Evolutionary conservation across 2,113 vertebrate genomes (phyloP), one percentile per base, ranked within the genome.

Genomic region (Cyprinodon brontotheroides): DNA sequence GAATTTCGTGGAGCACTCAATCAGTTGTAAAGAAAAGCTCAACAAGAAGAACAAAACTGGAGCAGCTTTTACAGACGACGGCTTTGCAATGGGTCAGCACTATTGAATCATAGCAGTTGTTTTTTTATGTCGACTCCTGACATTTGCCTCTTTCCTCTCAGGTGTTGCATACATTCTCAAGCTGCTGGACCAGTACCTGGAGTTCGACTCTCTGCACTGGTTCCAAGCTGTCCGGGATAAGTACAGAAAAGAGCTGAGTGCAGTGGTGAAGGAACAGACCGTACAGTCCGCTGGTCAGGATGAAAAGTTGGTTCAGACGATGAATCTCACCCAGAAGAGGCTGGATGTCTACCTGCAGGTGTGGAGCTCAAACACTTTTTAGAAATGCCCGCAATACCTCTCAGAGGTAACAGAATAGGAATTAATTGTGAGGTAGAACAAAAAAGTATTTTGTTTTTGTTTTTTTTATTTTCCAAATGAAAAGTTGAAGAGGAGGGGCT

Each of bases 191-290:
- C 98, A 99, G 88, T 99, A 99, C 77, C 96, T 96, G 92, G 98
- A 99, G 91, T 99, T 99, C 86, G 98, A 99, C 88, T 99, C 98
- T 0, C 94, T 99, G 84, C 98, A 99, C 92, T 99, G 98, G 98
- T 99, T 99, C 92, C 98, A 99, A 89, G 96, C 98, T 4, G 97
- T 98, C 63, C 91, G 97, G 89, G 98, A 99, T 68, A 99, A 99
- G 85, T 99, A 98, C 61, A 69, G 95, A 90, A 97, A 96, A 81
- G 98, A 99, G 88, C 97, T 98, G 87, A 96, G 93, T 13, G 96
- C 96, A 0, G 96, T 99, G 86, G 94, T 95, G 75, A 98, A 98
- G 86, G 98, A 99, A 86, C 98, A 99, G 93, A 96, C 94, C 0
- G 91, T 98, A 13, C 97, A 97, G 81, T 94, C 97, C 14, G 84